Percentiles rank a stretch among this genome's conserved stretches.
Evolutionary conservation across 2,113 vertebrate genomes (phyloP).

Genomic region (Mormyrus iriodes): DNA sequence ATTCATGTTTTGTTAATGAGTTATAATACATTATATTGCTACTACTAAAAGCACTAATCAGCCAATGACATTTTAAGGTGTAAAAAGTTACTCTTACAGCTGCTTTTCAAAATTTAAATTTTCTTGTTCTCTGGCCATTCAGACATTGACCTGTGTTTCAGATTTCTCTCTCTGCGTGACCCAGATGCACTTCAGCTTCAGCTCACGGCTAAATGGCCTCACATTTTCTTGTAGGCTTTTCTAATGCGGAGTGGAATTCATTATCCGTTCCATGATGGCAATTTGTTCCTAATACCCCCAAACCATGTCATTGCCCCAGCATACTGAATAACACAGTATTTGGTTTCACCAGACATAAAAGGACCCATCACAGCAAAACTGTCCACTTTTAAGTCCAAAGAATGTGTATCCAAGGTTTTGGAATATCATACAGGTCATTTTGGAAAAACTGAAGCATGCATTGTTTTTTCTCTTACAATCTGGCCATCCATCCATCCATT

Average conservation of each 20-base stretch:
- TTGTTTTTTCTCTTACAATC: neutral
- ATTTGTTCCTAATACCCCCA: neutral
- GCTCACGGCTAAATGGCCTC: neutral
- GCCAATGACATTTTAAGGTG: neutral
- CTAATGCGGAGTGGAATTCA: neutral
- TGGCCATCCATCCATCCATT: neutral
- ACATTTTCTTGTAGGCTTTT: neutral
- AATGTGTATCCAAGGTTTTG: neutral
- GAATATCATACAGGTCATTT: neutral
- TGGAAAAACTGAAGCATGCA: neutral
- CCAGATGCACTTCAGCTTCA: neutral
- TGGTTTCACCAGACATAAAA: neutral
- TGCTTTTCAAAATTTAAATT: neutral
- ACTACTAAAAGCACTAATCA: neutral
- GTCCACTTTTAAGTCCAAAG: neutral
- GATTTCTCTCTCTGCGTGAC: neutral
- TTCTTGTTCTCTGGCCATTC: neutral
- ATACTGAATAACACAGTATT: neutral
- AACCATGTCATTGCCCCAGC: neutral
- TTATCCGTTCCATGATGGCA: neutral
- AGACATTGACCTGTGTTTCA: neutral
- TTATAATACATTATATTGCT: neutral
- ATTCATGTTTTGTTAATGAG: neutral
- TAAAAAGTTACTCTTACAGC: slow-evolving; percentile 1
- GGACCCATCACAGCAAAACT: neutral